Conservation (phyloP, 2,888 invertebrate species). For the Trissonchulus latispiculum region DNA sequence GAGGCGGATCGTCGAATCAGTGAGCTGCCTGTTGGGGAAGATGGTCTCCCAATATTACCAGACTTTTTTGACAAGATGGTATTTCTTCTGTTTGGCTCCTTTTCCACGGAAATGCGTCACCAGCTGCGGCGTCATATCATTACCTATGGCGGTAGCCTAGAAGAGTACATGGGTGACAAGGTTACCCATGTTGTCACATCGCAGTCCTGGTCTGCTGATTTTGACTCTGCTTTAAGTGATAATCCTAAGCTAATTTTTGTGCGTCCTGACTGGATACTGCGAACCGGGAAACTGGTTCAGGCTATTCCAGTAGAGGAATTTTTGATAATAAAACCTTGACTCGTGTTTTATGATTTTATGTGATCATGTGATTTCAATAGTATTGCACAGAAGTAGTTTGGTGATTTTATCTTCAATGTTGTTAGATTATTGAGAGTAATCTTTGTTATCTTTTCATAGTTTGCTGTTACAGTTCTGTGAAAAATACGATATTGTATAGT, state of each 20-base stretch:
- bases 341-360: no score
- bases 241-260: not conserved
- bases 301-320: no score
- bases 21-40: not conserved
- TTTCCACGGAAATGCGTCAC: conserved; percentile 44
- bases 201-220: not conserved
- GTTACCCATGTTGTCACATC: not conserved
- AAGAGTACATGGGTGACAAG: not conserved
- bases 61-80: conserved; percentile 50
- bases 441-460: no score
- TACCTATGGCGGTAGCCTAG: conserved; percentile 52
- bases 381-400: no score
- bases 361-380: no score
- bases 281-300: no score
- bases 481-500: no score
- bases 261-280: not conserved
- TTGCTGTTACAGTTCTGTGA: no score
- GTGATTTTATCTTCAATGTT: no score
- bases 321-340: no score
- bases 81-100: conserved; percentile 50
- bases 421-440: no score
- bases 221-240: not conserved
- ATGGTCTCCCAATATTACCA: conserved; percentile 44
- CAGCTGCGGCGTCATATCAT: conserved; percentile 51
- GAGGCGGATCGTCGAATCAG: not conserved